Evolutionary conservation across 2,797 vertebrate genomes (phyloP), one percentile per base, ranked within the genome.

Genomic region (Argya squamiceps): DNA sequence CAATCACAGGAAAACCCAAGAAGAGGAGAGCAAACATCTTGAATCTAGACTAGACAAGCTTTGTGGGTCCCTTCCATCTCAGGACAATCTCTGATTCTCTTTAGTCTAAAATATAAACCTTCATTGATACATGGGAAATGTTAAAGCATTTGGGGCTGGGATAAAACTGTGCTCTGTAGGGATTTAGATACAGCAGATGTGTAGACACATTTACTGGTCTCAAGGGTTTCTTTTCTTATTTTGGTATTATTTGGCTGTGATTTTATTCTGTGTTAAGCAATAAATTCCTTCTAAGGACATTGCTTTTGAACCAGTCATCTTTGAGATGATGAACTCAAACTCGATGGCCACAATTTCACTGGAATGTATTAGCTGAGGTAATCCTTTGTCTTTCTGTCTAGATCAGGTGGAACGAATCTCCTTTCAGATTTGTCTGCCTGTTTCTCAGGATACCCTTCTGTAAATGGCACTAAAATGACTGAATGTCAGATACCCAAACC

Each of bases 61-160:
- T 52, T 59, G n/a, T 39, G 21, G 4, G 6, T 34, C 22, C 22
- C 11, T 29, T 47, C 26, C 39, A 53, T 8, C 26, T 36, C 59
- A 36, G 8, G 15, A 41, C 12, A 59, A 4, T 29, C 26, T 65
- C 46, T 65, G 39, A 47, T 53, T 7, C 10, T 70, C 26, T 37
- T 70, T 30, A 47, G 24, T 30, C 29, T 71, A 41, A 78, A 68
- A 65, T 20, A 53, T 6, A 58, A 68, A 49, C 13, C 49, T 10
- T n/a, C 21, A 39, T 1, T 58, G 43, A 36, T 6, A 2, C 0
- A 3, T 2, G 2, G 20, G 20, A 83, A 75, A 26, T n/a, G 8
- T 3, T 22, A 44, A 32, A 71, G 19, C 9, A 20, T 50, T 82
- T 81, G 16, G 10, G 8, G 2, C 19, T 6, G 1, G 32, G 39